These are phyloP conservation scores for Chelonia mydas DNA, from an alignment of 2,797 vertebrate species.

Conservation along the genomic window DNA sequence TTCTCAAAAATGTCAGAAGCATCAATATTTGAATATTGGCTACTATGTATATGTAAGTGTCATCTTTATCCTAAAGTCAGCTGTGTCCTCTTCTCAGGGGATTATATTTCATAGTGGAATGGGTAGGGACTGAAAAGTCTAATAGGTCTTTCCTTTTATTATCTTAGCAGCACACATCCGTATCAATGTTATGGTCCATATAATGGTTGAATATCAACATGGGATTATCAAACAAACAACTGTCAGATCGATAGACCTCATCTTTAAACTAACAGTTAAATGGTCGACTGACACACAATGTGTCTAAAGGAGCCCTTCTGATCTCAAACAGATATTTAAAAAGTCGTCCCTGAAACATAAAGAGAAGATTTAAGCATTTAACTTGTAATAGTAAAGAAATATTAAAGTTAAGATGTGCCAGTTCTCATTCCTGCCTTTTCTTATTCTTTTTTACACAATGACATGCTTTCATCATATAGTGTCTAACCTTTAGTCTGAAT, in stretches of 20 bases:
- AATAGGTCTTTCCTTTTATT: neutral
- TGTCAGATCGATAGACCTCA: slow-evolving; percentile 22
- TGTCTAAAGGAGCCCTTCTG: neutral
- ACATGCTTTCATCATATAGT: slow-evolving; percentile 28
- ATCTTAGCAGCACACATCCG: neutral
- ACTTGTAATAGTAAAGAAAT: neutral
- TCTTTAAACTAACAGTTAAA: slow-evolving; percentile 3
- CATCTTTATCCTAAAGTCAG: neutral
- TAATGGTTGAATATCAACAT: slow-evolving; percentile 17
- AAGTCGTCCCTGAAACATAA: slow-evolving; percentile 6
- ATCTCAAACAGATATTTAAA: neutral
- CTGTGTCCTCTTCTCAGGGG: neutral
- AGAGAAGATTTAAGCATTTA: neutral
- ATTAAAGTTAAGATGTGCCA: neutral
- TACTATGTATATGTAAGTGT: neutral
- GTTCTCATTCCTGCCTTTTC: neutral
- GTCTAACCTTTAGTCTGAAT: slow-evolving; percentile 42
- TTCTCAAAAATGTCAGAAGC: neutral
- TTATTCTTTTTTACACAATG: neutral
- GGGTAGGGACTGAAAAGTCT: neutral
- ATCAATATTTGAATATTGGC: neutral
- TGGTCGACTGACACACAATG: slow-evolving; percentile 7
- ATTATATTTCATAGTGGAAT: neutral
- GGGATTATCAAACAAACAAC: slow-evolving; percentile 46
- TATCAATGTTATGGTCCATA: neutral